Conservation (phyloP, 2,797 vertebrate species). For the Nyctalus aviator region DNA sequence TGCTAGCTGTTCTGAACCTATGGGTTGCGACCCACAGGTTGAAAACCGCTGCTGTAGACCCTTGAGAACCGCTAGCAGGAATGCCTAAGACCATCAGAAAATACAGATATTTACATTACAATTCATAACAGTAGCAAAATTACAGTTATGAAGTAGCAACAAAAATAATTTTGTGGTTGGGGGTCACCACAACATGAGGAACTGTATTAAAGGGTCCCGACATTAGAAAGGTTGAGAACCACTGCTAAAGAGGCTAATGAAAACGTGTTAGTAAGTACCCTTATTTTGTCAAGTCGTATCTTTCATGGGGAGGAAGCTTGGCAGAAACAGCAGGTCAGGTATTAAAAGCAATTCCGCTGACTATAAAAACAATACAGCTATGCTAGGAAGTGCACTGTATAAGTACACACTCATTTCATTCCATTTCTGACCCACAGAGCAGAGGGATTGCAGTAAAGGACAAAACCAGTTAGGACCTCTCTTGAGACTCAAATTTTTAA, state of each 20-base stretch:
- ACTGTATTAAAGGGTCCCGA: no score
- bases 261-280: background rate
- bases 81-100: no score
- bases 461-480: background rate
- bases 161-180: no score
- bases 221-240: no score
- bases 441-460: background rate
- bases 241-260: background rate
- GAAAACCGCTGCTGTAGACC: no score
- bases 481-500: constrained; percentile 4
- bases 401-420: background rate
- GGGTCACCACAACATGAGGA: no score
- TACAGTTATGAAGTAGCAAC: no score
- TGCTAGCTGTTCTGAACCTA: no score
- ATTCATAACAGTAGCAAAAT: no score
- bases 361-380: background rate
- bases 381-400: background rate
- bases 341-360: background rate
- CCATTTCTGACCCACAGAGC: background rate
- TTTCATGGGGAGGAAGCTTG: background rate
- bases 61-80: no score
- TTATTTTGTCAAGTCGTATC: background rate
- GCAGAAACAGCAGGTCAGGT: background rate
- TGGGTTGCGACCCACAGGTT: no score
- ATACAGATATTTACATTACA: no score